Conservation (phyloP, 2,888 invertebrate genomes). For the Eupithecia subfuscata region DNA sequence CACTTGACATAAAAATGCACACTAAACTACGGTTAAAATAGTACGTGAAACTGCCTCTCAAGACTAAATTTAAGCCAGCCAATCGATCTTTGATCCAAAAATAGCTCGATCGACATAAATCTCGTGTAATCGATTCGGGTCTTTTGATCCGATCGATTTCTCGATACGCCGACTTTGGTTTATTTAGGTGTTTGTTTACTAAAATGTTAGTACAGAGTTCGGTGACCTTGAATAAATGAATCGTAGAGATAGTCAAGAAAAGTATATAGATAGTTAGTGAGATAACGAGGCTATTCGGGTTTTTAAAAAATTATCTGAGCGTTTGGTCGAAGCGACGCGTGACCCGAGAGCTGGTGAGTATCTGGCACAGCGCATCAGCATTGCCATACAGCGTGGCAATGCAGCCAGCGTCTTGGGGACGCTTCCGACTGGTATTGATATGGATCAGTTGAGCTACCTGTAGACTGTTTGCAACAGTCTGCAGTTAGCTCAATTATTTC, state of each 20-base stretch:
- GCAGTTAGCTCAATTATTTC: no score
- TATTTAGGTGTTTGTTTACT: conserved; percentile 17
- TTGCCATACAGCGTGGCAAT: no score
- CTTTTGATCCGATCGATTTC: conserved; percentile 66
- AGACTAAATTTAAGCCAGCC: conserved; percentile 45
- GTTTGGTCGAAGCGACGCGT: no score
- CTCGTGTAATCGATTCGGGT: conserved; percentile 59
- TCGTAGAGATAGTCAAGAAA: neutral
- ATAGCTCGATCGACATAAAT: conserved; percentile 59
- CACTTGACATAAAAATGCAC: conserved; percentile 44
- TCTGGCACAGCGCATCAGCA: no score
- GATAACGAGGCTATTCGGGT: no score
- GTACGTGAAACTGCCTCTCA: conserved; percentile 1
- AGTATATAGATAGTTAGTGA: no score
- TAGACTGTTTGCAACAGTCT: no score
- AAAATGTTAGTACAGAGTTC: conserved; percentile 18
- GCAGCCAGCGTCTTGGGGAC: no score
- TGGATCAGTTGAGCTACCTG: no score
- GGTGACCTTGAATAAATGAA: conserved; percentile 13
- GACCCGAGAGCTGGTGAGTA: no score
- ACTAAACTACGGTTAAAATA: conserved; percentile 22
- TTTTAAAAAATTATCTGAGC: no score
- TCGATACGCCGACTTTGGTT: conserved; percentile 40
- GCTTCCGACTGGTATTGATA: no score
- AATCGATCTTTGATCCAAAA: conserved; percentile 65